Percentiles rank a stretch among this genome's conserved stretches.
These are phyloP conservation scores for Eciton burchellii DNA, from an alignment of 1,140 invertebrate species.

Conservation along the genomic window DNA sequence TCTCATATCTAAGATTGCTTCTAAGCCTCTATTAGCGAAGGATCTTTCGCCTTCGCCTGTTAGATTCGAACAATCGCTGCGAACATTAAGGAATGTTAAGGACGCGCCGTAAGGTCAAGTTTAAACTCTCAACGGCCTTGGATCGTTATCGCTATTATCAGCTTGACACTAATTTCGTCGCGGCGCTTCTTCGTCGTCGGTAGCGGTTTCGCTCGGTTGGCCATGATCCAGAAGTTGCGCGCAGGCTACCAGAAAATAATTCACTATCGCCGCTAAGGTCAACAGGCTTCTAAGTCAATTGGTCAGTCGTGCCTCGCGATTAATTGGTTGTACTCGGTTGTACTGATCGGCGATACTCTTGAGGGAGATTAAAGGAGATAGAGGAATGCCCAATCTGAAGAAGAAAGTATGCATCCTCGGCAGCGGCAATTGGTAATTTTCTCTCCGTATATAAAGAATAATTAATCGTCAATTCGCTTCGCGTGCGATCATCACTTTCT, in stretches of 20 bases:
- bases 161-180: constrained; percentile 80
- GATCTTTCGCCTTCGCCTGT: background rate
- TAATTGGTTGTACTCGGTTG: constrained; percentile 44
- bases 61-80: background rate
- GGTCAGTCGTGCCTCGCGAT: constrained; percentile 69
- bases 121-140: constrained; percentile 1
- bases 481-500: background rate
- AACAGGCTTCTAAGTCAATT: constrained; percentile 78
- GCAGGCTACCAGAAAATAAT: constrained; percentile 76
- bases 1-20: too few species aligned
- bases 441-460: background rate
- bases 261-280: constrained; percentile 78
- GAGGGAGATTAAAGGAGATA: background rate
- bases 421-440: constrained; percentile 89
- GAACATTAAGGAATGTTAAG: background rate
- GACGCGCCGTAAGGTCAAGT: background rate
- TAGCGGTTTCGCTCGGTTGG: constrained; percentile 74
- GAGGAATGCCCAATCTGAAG: constrained; percentile 76
- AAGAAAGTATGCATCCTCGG: constrained; percentile 89
- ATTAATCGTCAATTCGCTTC: background rate
- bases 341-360: constrained; percentile 37
- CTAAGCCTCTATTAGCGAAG: background rate
- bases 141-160: constrained; percentile 75
- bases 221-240: constrained; percentile 80
- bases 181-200: constrained; percentile 69